Conservation (phyloP, 2,113 vertebrate genomes). For the Sula dactylatra region DNA sequence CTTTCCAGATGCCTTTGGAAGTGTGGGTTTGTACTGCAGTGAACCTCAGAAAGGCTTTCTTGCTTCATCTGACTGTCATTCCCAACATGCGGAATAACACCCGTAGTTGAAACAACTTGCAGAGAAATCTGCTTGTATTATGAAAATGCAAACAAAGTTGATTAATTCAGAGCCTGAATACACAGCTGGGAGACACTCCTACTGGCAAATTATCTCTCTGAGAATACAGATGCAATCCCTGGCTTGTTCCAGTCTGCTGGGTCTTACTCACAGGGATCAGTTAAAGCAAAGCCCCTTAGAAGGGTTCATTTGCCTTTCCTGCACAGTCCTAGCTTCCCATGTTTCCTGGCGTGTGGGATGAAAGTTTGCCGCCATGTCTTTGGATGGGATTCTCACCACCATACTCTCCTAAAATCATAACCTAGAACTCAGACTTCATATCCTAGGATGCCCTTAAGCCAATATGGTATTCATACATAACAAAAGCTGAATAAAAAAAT, state of each 20-base stretch:
- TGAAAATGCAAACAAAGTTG: not conserved
- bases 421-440: not conserved
- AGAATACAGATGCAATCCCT: not conserved
- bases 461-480: not conserved
- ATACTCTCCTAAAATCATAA: not conserved
- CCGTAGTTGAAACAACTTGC: not conserved
- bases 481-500: not conserved
- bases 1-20: not conserved
- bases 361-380: not conserved
- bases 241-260: not conserved
- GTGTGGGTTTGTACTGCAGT: not conserved
- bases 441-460: not conserved
- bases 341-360: not conserved
- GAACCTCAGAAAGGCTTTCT: not conserved
- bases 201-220: not conserved
- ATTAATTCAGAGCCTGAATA: not conserved
- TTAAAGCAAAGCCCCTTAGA: not conserved
- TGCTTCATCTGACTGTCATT: not conserved
- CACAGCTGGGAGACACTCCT: not conserved
- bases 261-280: not conserved
- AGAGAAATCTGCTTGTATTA: not conserved
- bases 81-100: not conserved
- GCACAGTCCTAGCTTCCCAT: fast-evolving
- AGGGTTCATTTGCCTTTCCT: not conserved
- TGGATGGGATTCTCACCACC: not conserved